These are phyloP conservation scores for Mus pahari DNA, from an alignment of 2,113 vertebrate species.

Conservation along the genomic window DNA sequence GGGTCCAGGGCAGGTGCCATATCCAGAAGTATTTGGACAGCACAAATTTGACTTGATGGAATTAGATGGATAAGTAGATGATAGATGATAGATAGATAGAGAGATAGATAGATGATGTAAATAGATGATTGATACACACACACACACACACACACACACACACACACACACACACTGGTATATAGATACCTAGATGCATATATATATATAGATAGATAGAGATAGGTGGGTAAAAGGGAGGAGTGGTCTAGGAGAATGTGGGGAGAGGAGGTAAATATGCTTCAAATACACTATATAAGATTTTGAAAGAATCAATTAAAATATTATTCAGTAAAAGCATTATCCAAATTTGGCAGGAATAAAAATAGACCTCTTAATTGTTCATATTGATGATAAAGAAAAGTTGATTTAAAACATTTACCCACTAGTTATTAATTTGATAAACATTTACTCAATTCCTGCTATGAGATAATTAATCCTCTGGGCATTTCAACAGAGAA, in stretches of 20 bases:
- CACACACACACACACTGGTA: background rate
- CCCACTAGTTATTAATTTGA: slow-evolving; percentile 30
- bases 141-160: no score
- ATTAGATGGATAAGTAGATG: background rate
- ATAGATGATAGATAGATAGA: background rate
- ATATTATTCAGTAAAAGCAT: slow-evolving; percentile 24
- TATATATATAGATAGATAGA: background rate
- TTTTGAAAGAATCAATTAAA: background rate
- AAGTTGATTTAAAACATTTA: slow-evolving; percentile 4
- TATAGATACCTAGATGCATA: background rate
- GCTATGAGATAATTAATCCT: background rate
- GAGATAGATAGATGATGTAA: background rate
- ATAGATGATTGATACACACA: background rate
- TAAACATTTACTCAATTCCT: background rate
- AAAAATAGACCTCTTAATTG: background rate
- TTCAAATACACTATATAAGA: background rate
- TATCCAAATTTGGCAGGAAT: background rate
- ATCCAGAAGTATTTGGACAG: background rate
- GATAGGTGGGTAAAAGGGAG: background rate
- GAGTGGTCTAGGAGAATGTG: background rate
- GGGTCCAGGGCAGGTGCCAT: background rate
- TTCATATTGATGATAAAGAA: background rate
- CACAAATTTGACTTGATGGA: background rate
- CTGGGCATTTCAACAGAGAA: background rate
- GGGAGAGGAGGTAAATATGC: background rate